These are phyloP conservation scores for Polylopha cassiicola DNA, from an alignment of 2,888 invertebrate genomes.

Conservation along the genomic window DNA sequence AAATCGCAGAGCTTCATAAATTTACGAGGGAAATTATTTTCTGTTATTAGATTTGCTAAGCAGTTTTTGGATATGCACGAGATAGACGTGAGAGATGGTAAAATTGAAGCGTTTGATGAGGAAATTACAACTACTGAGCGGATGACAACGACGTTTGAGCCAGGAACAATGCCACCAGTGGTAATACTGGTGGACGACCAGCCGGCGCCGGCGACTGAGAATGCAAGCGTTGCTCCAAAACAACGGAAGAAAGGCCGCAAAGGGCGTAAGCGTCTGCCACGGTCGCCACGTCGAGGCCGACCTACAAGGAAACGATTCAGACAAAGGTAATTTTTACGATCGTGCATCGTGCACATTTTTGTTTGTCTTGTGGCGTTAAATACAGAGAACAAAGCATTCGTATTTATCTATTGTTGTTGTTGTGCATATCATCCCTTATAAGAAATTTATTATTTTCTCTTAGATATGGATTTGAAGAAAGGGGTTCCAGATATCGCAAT, in stretches of 20 bases:
- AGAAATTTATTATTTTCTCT: background rate
- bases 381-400: too few relatives aligned
- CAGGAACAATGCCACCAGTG: slow-evolving; percentile 55
- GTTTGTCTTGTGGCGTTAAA: too few relatives aligned
- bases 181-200: slow-evolving; percentile 70
- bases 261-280: slow-evolving; percentile 57
- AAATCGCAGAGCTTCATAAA: background rate
- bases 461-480: slow-evolving; percentile 59
- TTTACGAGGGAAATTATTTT: slow-evolving; percentile 1
- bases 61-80: slow-evolving; percentile 83
- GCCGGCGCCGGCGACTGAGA: slow-evolving; percentile 55
- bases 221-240: slow-evolving; percentile 49
- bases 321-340: slow-evolving; percentile 42
- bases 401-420: background rate
- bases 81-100: slow-evolving; percentile 68
- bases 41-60: slow-evolving; percentile 77
- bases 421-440: background rate
- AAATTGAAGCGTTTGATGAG: slow-evolving; percentile 53
- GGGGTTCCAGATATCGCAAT: slow-evolving; percentile 59
- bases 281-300: slow-evolving; percentile 63
- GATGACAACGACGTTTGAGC: slow-evolving; percentile 44
- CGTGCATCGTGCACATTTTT: background rate
- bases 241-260: slow-evolving; percentile 53
- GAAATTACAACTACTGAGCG: slow-evolving; percentile 54
- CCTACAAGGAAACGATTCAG: slow-evolving; percentile 72